Evolutionary conservation across 2,113 vertebrate species (phyloP), one percentile per base, ranked within the genome.

Genomic region (Ifrita kowaldi): DNA sequence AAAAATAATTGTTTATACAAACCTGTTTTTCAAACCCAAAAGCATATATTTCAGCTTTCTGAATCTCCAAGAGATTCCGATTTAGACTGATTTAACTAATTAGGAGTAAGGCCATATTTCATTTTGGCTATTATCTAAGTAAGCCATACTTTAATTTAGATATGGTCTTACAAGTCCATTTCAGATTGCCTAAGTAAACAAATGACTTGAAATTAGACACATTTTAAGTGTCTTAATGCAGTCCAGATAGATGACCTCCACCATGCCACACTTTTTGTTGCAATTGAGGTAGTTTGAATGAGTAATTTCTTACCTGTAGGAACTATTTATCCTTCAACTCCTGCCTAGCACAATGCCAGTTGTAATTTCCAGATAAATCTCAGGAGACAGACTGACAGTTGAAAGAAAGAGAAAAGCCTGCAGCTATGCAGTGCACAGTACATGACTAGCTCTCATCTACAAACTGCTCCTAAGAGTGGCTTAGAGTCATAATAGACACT

Each of bases 291-390:
- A 46, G 42, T 41, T 37, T 50, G 46, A 65, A 86, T 0, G 3
- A 19, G 17, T 41, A 7, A 59, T 32, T 35, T 91, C 70, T 91
- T 37, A 80, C 39, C 47, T 49, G 39, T 30, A 62, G 35, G 39
- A 93, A 26, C 27, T 60, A 52, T 76, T 56, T 85, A 68, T 83
- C 68, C 57, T 84, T 81, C 64, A 78, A 9, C 32, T 70, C 26
- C 73, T 74, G 60, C 53, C 33, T 75, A 63, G 30, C 11, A 46
- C 8, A 8, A 80, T 68, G 27, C 20, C 37, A 37, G 24, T 13
- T 77, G 27, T 53, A 52, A 92, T 77, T 96, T 77, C 41, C 50
- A 86, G 59, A 73, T 73, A 83, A 90, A 86, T 84, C 63, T 65
- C 59, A 62, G 46, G 41, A 74, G 64, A 32, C 39, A 52, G 27